Base-by-base conservation (phyloP, 1,140 invertebrate species). In the Maniola jurtina region DNA sequence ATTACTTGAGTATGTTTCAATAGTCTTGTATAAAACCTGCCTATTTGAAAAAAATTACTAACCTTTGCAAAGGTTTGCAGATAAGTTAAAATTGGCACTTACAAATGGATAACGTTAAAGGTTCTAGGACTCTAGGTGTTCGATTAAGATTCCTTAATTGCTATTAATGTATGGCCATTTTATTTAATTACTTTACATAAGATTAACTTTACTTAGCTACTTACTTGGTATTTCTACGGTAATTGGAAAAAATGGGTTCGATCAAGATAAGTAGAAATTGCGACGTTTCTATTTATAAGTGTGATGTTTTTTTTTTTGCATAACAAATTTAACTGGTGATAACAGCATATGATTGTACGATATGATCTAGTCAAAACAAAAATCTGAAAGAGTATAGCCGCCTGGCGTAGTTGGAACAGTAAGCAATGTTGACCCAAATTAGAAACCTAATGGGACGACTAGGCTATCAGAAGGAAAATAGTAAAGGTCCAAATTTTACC, bases 131-230 rank as follows among this genome's bases (percentile, higher is more conserved):
- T 52, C 16, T 52, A 52, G 16, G 48, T 52, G 48, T 16, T 16
- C 16, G 5, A 11, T 52, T 52, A 52, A 52, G 14, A 52, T 52
- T 52, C 14, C 48, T 52, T 52, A 52, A 52, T 52, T 52, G 48
- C 48, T 16, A 52, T 52, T 52, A 52, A 52, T 52, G 48, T 15
- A 52, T 52, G 7, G 16, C 8, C 48, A 52, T 52, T 52, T 9
- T 52, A 13, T 52, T 52, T 52, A 52, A 52, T 52, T 52, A 25
- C 16, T 16, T 25, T 16, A 16, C 16, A 52, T 52, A 52, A 52
- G 16, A 45, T 45, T 11, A 45, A 45, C 42, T 11, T 45, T 45
- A 9, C 9, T 45, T n/a, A 45, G 5, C 13, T 11, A 45, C 42
- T 11, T n/a, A 45, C 42, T 45, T 45, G 42, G 42, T n/a, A 45